Evolutionary conservation across 2,888 invertebrate species (phyloP), one percentile per base, ranked within the genome.

Genomic region (Camptogramma bilineatum): DNA sequence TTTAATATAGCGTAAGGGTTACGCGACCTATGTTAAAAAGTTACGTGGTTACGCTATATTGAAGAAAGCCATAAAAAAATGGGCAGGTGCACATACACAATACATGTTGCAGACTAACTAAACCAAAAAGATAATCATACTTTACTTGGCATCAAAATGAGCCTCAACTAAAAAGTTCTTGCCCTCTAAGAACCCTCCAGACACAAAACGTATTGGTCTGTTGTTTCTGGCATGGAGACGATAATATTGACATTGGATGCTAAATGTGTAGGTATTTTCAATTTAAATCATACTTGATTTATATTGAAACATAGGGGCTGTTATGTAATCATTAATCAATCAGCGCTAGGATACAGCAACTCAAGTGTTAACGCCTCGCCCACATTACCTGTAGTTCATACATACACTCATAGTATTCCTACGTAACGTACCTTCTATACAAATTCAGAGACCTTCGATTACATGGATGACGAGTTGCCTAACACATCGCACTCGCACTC

Each of bases 391-490:
- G 74, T 82, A 76, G 34, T 39, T 13, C 34, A 39, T 39, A 39
- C 34, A 39, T 39, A 28, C 13, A 39, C 34, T 13, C 13, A 13
- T 39, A 28, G 34, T 21, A 47, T 48, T n/a, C 10, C 10, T 18
- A 48, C 81, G 81, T 79, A 51, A 77, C 21, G 52, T 62, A 62
- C 52, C 54, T 31, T 48, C 51, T 47, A 21, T 60, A 60, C 47
- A 42, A 55, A 80, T 80, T 81, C 74, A 73, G 68, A 83, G 86
- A 82, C 87, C 87, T 88, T 88, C 87, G 77, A 81, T 84, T 85
- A 85, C 84, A 84, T 87, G 85, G 85, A 86, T 86, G 86, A 82
- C 77, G 78, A 79, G 77, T 90, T 88, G 84, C 83, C 74, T 78
- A 87, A 89, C 79, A 75, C 73, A 69, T 59, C 72, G 73, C 60